These are phyloP conservation scores for Parnassius mnemosyne DNA, from an alignment of 2,888 invertebrate genomes.

Conservation along the genomic window DNA sequence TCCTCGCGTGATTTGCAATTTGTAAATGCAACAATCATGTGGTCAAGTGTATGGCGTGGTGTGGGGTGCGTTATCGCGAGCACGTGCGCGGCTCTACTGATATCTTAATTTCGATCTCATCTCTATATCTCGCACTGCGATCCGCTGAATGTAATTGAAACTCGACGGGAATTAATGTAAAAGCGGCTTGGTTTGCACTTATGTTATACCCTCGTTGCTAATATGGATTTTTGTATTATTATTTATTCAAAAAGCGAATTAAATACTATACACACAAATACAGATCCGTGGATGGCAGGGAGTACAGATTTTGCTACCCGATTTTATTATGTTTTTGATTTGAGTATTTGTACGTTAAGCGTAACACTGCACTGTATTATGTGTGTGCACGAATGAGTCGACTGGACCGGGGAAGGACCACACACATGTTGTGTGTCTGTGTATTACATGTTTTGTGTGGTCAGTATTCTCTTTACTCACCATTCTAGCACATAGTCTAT, in stretches of 20 bases:
- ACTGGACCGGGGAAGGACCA: too few species aligned
- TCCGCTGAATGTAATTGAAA: slow-evolving; percentile 19
- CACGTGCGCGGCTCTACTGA: slow-evolving; percentile 12
- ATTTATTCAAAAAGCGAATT: slow-evolving; percentile 2
- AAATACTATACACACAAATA: slow-evolving; percentile 1
- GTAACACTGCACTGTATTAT: too few species aligned
- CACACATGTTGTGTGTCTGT: too few species aligned
- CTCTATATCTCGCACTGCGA: slow-evolving; percentile 4
- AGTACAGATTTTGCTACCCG: too few species aligned
- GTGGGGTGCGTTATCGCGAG: slow-evolving; percentile 1
- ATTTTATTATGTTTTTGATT: too few species aligned
- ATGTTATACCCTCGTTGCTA: not conserved
- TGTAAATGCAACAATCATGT: slow-evolving; percentile 4
- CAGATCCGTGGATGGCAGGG: too few species aligned
- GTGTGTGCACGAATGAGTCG: too few species aligned
- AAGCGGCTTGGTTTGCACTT: not conserved
- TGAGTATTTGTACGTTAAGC: too few species aligned
- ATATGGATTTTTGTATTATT: not conserved
- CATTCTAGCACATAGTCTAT: too few species aligned
- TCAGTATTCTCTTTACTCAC: too few species aligned
- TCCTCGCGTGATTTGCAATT: too few species aligned
- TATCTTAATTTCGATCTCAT: slow-evolving; percentile 26
- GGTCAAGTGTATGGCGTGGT: not conserved
- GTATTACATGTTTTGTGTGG: too few species aligned
- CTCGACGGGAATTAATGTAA: slow-evolving; percentile 20